Evolutionary conservation across 2,797 vertebrate species (phyloP), one percentile per base, ranked within the genome.

Genomic region (Argentina silus): DNA sequence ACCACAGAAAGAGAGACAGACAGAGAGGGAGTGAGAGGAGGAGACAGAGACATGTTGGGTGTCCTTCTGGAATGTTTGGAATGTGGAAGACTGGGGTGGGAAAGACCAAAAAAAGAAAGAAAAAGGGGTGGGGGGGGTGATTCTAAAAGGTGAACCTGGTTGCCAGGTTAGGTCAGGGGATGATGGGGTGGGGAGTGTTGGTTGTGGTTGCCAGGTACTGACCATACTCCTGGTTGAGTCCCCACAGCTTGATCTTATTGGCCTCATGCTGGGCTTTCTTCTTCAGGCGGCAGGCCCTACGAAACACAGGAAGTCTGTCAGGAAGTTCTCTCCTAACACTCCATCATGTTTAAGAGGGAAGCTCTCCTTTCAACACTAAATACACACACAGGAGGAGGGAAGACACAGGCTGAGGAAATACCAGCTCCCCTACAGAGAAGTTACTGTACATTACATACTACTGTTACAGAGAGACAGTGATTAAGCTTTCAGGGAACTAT

Each of bases 221-320:
- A 93, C 93, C 92, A 0, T 93, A 93, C 81, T 93, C 93, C 84
- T 92, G 91, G 90, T 92, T 93, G 55, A 93, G 91, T 2, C 93
- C 93, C 92, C 93, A 93, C 76, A 93, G 85, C 77, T 93, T 93
- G 83, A 93, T 93, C 86, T 93, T 93, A 88, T 93, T 93, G 77
- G 93, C 93, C 84, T 93, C 93, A 0, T 93, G 93, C 83, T 93
- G 93, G 7, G 93, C 93, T 69, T 93, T 93, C 88, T 93, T 93
- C 90, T 93, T 93, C 78, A 93, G 89, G 48, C 93, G 73, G 59
- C 93, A 93, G 70, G 92, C 93, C 81, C 93, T 93, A 81, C 23
- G 80, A 77, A 70, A 6, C 55, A 57, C 3, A 59, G 19, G 56
- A 59, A 36, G 6, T n/a, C 15, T 7, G 53, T 55, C n/a, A 60